Evolutionary conservation across 2,113 vertebrate genomes (phyloP), one percentile per base, ranked within the genome.

Genomic region (Stictonetta naevosa): DNA sequence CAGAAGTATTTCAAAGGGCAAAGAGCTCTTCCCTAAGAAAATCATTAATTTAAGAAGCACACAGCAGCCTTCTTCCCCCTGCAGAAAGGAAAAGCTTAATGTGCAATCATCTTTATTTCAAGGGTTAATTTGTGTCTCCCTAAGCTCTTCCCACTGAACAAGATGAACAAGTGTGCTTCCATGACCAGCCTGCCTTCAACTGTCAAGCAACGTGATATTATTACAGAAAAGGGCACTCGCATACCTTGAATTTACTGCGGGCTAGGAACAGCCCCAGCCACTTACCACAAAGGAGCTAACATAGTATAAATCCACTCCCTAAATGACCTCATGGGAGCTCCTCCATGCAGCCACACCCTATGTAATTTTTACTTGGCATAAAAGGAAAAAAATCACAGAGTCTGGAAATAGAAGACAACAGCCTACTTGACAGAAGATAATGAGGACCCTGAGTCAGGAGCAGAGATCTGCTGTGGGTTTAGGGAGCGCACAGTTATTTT

Each of bases 131-230:
- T 75, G 38, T 10, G 7, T 31, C 67, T 55, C 69, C 25, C 11
- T 63, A 67, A 74, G 33, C 11, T 63, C 19, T 62, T 10, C 50
- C 29, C 59, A 31, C 34, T 53, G 14, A 89, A 52, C 19, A 56
- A 75, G n/a, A 87, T 28, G 29, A 90, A 29, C 36, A 31, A 52
- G 11, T 20, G 74, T 58, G 59, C 31, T 69, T 63, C 59, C 42
- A 56, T 0, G 0, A 28, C 19, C 8, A 3, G 31, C 55, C 20
- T 6, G 18, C 50, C 76, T 83, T 59, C 26, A 40, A 28, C 59
- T 80, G 53, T 77, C 34, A 71, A 76, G 82, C 13, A 2, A 2
- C 25, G 8, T 44, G 73, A 31, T 58, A 31, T 4, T 53, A 13
- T 69, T 14, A 36, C 4, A 46, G 26, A 71, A 67, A 83, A 3